Percentiles rank a stretch among this genome's conserved stretches.
Conservation (phyloP, 2,888 invertebrate species). For the Prenolepis imparis region DNA sequence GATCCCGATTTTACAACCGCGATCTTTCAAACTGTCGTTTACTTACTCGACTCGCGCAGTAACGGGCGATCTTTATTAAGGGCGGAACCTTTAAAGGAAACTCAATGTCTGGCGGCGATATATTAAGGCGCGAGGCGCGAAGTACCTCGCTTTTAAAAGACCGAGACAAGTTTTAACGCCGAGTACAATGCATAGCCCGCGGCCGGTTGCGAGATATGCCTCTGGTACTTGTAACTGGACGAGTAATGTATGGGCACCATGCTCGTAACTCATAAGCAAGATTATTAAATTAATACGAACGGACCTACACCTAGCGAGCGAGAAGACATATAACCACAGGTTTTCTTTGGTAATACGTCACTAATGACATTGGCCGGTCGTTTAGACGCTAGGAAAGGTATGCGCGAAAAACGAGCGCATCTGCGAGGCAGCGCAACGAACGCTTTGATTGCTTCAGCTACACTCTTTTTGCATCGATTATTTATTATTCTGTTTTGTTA, state of each 20-base stretch:
- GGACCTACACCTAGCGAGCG: conserved; percentile 65
- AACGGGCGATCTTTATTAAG: conserved; percentile 35
- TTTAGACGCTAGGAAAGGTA: conserved; percentile 52
- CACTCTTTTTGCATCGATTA: conserved; percentile 10
- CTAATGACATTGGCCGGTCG: conserved; percentile 73
- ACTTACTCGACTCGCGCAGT: neutral
- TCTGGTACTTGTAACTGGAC: conserved; percentile 51
- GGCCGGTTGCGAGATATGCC: conserved; percentile 43
- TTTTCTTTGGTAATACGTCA: conserved; percentile 72
- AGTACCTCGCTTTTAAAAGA: conserved; percentile 43
- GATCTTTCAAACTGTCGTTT: neutral
- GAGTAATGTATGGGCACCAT: conserved; percentile 48
- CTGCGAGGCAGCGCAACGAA: conserved; percentile 18
- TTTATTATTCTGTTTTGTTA: conserved; percentile 12
- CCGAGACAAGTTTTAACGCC: conserved; percentile 41
- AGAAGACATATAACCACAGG: conserved; percentile 74
- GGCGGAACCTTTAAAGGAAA: conserved; percentile 32
- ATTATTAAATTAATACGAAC: conserved; percentile 78
- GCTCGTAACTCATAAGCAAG: conserved; percentile 74
- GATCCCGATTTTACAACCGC: neutral
- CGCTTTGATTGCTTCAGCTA: conserved; percentile 17
- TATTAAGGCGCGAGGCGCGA: conserved; percentile 50
- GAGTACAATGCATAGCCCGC: conserved; percentile 29
- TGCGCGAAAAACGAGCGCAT: conserved; percentile 43
- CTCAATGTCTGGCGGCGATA: conserved; percentile 54